phyloP scores from a whole-genome alignment of 2,113 vertebrate species.

The Bufo bufo region DNA sequence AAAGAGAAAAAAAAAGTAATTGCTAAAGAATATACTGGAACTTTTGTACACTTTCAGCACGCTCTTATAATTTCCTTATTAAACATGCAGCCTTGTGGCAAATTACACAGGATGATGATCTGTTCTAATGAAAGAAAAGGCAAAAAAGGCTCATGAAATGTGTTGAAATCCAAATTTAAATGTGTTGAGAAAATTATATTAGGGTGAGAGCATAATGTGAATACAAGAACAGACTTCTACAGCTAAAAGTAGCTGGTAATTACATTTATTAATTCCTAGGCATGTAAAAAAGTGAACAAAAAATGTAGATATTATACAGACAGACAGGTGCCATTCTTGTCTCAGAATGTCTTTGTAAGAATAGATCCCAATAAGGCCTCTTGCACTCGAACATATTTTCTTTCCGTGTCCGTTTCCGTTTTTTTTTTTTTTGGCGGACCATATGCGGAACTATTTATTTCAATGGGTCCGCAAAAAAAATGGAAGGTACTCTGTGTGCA shows the following conservation, averaged over 20 bases:
- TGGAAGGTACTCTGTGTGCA: too few species aligned
- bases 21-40: conserved; percentile 22
- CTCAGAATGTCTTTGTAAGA: too few species aligned
- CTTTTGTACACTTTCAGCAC: not conserved
- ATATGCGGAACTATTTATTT: too few species aligned
- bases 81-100: conserved; percentile 8
- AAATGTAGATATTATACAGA: too few species aligned
- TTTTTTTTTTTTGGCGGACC: too few species aligned
- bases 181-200: conserved; percentile 12
- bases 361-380: too few species aligned
- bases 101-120: conserved; percentile 1
- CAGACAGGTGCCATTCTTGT: too few species aligned
- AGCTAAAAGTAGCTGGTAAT: not conserved
- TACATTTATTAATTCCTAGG: not conserved
- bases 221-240: not conserved
- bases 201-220: not conserved
- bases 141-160: not conserved
- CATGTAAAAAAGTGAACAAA: not conserved
- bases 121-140: not conserved
- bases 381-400: too few species aligned
- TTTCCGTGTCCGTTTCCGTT: too few species aligned
- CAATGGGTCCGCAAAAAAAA: too few species aligned
- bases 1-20: not conserved
- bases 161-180: conserved; percentile 7
- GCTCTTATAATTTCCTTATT: conserved; percentile 20